These are phyloP conservation scores for Schrankia costaestrigalis DNA, from an alignment of 2,888 invertebrate genomes.

Conservation along the genomic window DNA sequence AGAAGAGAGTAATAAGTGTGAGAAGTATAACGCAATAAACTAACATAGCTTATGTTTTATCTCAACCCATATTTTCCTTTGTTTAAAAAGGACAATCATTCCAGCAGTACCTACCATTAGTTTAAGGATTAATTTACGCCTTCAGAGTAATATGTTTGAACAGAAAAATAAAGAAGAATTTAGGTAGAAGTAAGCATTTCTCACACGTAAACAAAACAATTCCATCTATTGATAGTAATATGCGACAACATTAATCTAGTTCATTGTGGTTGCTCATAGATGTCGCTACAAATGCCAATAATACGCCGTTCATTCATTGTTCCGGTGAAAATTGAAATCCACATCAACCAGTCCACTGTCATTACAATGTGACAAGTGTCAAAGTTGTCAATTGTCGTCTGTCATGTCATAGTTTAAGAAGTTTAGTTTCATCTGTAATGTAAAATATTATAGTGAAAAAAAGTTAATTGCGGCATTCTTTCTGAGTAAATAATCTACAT, in stretches of 20 bases:
- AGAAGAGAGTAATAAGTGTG: no score
- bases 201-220: no score
- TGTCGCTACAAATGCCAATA: conserved; percentile 19
- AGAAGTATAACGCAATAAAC: no score
- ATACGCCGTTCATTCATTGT: conserved; percentile 29
- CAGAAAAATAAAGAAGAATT: no score
- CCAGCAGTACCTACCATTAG: no score
- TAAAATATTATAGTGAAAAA: conserved; percentile 6
- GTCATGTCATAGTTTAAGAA: conserved; percentile 19
- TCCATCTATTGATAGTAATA: conserved; percentile 26
- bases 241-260: no score
- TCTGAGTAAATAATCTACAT: conserved; percentile 6
- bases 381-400: conserved; percentile 22
- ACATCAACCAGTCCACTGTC: conserved; percentile 17
- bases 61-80: no score
- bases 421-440: conserved; percentile 11
- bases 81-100: no score
- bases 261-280: conserved; percentile 11
- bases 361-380: conserved; percentile 32
- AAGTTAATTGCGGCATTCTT: conserved; percentile 3
- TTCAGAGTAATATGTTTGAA: no score
- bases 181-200: no score
- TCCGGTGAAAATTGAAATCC: conserved; percentile 21
- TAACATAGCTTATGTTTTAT: no score
- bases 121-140: no score